Conservation (phyloP, 1,140 invertebrate species). For the Anastrepha obliqua region DNA sequence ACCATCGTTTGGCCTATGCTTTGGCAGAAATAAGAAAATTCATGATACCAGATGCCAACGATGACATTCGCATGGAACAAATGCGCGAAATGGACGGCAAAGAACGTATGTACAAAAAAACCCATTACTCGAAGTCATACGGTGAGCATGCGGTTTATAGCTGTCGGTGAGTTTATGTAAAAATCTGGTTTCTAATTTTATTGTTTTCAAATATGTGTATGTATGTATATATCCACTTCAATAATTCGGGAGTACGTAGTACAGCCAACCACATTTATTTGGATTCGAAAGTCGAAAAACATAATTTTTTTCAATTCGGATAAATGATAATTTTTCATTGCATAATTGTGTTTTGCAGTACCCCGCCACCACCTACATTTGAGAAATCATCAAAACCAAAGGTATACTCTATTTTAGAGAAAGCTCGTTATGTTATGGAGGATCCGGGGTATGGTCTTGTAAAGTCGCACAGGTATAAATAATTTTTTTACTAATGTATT, state of each 20-base stretch:
- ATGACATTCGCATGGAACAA: conserved; percentile 87
- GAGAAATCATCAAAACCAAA: conserved; percentile 78
- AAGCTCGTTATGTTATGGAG: conserved; percentile 87
- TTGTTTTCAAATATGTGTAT: neutral
- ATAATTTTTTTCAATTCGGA: neutral
- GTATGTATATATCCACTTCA: too few species aligned
- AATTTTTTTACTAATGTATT: neutral
- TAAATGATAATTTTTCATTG: neutral
- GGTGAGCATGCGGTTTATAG: conserved; percentile 69
- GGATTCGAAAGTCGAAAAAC: neutral
- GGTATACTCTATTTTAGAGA: conserved; percentile 87
- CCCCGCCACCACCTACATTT: conserved; percentile 73
- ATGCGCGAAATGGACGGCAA: conserved; percentile 81
- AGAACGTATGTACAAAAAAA: conserved; percentile 70
- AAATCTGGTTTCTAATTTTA: conserved; percentile 2
- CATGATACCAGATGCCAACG: conserved; percentile 84
- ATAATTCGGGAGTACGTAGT: too few species aligned
- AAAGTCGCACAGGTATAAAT: conserved; percentile 66
- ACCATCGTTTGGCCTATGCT: conserved; percentile 92
- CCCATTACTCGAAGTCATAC: conserved; percentile 70
- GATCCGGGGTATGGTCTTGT: conserved; percentile 78
- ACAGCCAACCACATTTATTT: too few species aligned
- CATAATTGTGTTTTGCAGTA: conserved; percentile 59
- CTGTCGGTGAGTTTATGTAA: conserved; percentile 62
- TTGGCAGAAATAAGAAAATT: conserved; percentile 86